phyloP scores from a whole-genome alignment of 1,140 invertebrate species.

The Acyrthosiphon pisum region DNA sequence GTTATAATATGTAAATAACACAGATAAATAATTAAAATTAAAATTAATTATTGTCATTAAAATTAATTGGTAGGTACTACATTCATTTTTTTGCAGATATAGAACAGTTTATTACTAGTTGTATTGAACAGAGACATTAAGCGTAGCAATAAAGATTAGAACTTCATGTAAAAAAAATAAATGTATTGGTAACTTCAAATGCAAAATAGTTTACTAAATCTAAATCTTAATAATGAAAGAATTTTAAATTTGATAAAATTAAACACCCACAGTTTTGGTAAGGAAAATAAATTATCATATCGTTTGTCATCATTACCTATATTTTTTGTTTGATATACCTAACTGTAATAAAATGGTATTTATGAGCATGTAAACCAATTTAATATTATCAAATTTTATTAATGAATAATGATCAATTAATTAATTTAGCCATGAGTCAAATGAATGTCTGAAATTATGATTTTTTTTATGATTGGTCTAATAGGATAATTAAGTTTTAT shows the following conservation, averaged over 20 bases:
- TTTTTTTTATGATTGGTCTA: not conserved
- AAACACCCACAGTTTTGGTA: not conserved
- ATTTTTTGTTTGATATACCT: not conserved
- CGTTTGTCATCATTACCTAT: not conserved
- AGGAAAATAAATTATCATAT: too few relatives aligned
- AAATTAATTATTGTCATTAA: constrained; percentile 6
- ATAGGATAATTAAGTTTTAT: not conserved
- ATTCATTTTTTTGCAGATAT: not conserved
- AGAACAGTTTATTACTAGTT: not conserved
- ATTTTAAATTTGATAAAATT: not conserved
- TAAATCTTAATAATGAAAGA: not conserved
- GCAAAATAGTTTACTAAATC: not conserved
- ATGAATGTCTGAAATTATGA: not conserved
- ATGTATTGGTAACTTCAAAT: not conserved
- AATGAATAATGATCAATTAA: not conserved
- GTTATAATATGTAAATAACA: not conserved
- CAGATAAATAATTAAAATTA: not conserved
- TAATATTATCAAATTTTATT: not conserved
- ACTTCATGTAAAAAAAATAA: not conserved
- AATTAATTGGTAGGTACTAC: not conserved
- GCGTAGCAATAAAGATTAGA: not conserved
- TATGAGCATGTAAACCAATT: not conserved
- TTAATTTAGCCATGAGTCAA: not conserved
- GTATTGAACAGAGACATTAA: not conserved
- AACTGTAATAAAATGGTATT: not conserved